Evolutionary conservation across 2,113 vertebrate species (phyloP).

Genomic region (Pseudonaja textilis): DNA sequence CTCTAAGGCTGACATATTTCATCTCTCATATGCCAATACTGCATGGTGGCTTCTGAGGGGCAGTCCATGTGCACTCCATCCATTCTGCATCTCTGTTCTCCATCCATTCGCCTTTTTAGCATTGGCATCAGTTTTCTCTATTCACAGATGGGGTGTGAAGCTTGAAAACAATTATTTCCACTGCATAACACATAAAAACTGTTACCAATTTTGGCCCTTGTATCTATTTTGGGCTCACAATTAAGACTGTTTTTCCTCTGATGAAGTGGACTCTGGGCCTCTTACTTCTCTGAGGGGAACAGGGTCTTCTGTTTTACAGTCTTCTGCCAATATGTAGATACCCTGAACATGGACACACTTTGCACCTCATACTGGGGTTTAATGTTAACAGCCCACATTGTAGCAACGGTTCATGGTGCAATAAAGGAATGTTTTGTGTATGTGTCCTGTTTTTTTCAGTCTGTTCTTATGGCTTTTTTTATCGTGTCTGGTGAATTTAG

Average conservation of each 20-base stretch:
- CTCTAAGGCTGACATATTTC: neutral
- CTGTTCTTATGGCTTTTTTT: neutral
- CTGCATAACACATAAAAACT: neutral
- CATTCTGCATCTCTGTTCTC: neutral
- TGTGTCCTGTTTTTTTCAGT: neutral
- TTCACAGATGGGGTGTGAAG: neutral
- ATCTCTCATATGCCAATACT: neutral
- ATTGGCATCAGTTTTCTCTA: neutral
- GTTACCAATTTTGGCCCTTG: neutral
- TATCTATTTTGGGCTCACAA: slow-evolving; percentile 8
- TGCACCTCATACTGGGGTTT: neutral
- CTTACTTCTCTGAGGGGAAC: neutral
- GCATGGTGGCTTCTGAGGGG: slow-evolving; percentile 1
- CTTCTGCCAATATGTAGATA: neutral
- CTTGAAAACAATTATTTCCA: neutral
- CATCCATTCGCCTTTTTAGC: neutral
- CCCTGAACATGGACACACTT: neutral
- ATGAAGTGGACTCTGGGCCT: neutral
- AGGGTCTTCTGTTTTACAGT: slow-evolving; percentile 1
- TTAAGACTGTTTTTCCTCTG: neutral
- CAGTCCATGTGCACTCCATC: slow-evolving; percentile 4
- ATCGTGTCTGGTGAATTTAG: neutral
- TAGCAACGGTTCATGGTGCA: slow-evolving; percentile 53
- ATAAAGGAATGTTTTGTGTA: slow-evolving; percentile 45
- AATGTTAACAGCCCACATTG: neutral